Conservation (phyloP, 2,797 vertebrate genomes). For the Sebastes taczanowskii region DNA sequence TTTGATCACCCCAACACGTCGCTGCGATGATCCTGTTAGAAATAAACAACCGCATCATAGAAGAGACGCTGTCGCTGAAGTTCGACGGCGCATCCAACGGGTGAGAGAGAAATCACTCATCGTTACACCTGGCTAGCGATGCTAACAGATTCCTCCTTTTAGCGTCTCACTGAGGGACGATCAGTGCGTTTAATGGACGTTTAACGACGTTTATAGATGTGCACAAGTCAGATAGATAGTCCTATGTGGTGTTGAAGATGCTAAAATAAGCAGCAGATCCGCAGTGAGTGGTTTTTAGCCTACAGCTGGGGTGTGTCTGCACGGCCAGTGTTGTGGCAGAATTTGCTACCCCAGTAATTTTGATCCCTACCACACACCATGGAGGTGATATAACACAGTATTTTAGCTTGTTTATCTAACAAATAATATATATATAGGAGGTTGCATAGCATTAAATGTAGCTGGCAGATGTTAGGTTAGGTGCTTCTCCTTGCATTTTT, state of each 20-base stretch:
- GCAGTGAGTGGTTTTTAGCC: background rate
- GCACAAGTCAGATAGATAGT: fast-evolving
- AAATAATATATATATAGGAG: fast-evolving
- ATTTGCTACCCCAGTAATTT: background rate
- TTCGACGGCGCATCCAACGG: conserved; percentile 95
- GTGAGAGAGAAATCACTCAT: conserved; percentile 84
- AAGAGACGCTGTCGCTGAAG: conserved; percentile 94
- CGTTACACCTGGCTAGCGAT: conserved; percentile 62
- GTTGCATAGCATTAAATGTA: too few species aligned
- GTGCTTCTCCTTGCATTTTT: too few species aligned
- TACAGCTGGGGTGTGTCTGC: conserved; percentile 78
- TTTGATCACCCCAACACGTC: conserved; percentile 35
- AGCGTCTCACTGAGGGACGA: background rate
- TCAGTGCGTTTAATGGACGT: background rate
- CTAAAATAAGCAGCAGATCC: background rate
- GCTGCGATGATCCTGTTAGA: conserved; percentile 95
- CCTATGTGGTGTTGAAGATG: too few species aligned
- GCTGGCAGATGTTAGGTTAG: too few species aligned
- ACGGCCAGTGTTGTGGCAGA: conserved; percentile 7
- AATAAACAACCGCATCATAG: conserved; percentile 98
- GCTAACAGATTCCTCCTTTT: conserved; percentile 65
- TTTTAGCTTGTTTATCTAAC: background rate
- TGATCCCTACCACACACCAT: fast-evolving
- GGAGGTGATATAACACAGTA: background rate
- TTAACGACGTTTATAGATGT: too few species aligned